Evolutionary conservation across 2,113 vertebrate species (phyloP).

Genomic region (Chlamydotis undulata): DNA sequence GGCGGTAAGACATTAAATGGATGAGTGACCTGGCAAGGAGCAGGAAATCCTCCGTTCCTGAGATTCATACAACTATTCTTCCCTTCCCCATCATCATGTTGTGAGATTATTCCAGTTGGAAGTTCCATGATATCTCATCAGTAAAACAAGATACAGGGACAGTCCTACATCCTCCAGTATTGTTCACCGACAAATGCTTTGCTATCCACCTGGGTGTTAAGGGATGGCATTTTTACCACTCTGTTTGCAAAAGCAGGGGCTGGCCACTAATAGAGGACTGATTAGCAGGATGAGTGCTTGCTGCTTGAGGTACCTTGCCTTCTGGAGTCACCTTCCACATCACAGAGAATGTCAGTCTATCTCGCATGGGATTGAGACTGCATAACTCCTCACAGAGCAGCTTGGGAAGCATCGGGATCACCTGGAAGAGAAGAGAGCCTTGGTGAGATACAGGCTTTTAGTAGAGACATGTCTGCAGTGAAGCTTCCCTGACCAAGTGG

Average conservation of each 20-base stretch:
- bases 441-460: neutral
- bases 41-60: neutral
- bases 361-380: constrained; percentile 92
- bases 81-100: neutral
- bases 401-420: constrained; percentile 93
- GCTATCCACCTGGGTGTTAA: neutral
- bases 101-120: neutral
- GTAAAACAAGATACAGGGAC: neutral
- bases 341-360: constrained; percentile 94
- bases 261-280: neutral
- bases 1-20: neutral
- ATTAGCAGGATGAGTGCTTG: neutral
- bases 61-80: neutral
- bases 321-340: constrained; percentile 91
- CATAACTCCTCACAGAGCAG: constrained; percentile 95
- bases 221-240: neutral
- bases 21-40: neutral
- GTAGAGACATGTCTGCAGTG: neutral
- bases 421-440: constrained; percentile 74
- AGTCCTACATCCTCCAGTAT: neutral
- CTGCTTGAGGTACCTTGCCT: constrained; percentile 84
- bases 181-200: neutral
- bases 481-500: neutral
- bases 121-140: neutral
- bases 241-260: neutral